Evolutionary conservation across 1,140 invertebrate genomes (phyloP), one percentile per base, ranked within the genome.

Genomic region (Diprion similis): DNA sequence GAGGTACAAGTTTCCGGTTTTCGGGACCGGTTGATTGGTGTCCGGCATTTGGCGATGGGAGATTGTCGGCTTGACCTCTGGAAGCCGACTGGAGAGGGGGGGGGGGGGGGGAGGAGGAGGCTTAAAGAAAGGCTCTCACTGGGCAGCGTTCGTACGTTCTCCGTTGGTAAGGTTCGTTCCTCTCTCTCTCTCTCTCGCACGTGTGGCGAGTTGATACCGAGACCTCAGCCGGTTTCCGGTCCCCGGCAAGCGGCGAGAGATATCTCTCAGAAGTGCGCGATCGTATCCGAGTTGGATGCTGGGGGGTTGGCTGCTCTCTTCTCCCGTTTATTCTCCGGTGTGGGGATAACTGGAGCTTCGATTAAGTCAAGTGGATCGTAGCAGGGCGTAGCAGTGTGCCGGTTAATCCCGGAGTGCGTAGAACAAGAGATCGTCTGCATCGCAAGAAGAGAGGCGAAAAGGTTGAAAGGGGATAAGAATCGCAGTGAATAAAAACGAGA

Each of bases 331-430:
- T 15, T 7, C 18, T 18, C 59, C 8, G 15, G 15, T 15, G 82
- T 83, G 83, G 83, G 84, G 84, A 83, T 85, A 85, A 85, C 84
- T 84, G 79, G 82, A 86, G 83, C 84, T 84, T 83, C 76, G 78
- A 78, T 83, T 78, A 85, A 85, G 84, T 84, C 81, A 85, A 85
- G 80, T 86, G 84, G 78, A 86, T 85, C 81, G 80, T 78, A 71
- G 77, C 78, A 77, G 78, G 76, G 73, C 81, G 78, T 83, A 83
- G 81, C 83, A 84, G 83, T 86, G 77, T 79, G 72, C 77, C 77
- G 80, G 81, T 80, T 82, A 78, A 80, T 77, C 77, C 78, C 71
- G 48, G 70, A 80, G 82, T 83, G 81, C 77, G 81, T 80, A 59
- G 76, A 69, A 71, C 24, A 69, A 71, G 67, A 24, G 37, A 24